phyloP scores from a whole-genome alignment of 2,797 vertebrate genomes.

The Syngnathus rostellatus region DNA sequence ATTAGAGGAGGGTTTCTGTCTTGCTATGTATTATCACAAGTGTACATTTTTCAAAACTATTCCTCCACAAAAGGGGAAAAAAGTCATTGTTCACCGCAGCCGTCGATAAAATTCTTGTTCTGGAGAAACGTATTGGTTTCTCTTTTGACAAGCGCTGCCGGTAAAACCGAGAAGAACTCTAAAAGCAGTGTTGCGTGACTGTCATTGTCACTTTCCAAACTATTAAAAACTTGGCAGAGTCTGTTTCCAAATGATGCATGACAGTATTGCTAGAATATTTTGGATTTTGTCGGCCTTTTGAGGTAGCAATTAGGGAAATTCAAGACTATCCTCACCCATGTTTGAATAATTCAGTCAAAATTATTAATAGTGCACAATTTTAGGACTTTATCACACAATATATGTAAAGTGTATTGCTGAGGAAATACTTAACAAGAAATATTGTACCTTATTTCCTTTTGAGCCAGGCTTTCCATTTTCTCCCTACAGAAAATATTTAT shows the following conservation, averaged over 20 bases:
- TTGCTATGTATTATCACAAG: neutral
- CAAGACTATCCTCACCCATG: neutral
- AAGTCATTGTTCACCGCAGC: no score
- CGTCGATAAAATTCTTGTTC: neutral
- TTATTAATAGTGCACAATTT: neutral
- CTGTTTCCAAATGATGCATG: constrained; percentile 1
- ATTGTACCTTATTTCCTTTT: constrained; percentile 59
- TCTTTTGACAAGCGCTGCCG: neutral
- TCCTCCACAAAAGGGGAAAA: neutral
- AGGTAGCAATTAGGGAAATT: neutral
- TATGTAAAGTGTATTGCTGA: neutral
- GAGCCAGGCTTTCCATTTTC: constrained; percentile 54
- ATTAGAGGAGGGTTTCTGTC: neutral
- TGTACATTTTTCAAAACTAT: neutral
- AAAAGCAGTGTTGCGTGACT: constrained; percentile 1
- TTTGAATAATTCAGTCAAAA: neutral
- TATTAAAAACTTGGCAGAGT: neutral
- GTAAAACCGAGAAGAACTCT: neutral
- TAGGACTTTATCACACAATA: no score
- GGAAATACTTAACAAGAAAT: neutral
- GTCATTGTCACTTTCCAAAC: neutral
- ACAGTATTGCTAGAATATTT: neutral
- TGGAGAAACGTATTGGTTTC: neutral
- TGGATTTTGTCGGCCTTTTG: neutral
- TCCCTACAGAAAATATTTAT: constrained; percentile 50